Percentiles rank a stretch among this genome's conserved stretches.
phyloP scores from a whole-genome alignment of 2,797 vertebrate genomes.

The Peromyscus aztecus region DNA sequence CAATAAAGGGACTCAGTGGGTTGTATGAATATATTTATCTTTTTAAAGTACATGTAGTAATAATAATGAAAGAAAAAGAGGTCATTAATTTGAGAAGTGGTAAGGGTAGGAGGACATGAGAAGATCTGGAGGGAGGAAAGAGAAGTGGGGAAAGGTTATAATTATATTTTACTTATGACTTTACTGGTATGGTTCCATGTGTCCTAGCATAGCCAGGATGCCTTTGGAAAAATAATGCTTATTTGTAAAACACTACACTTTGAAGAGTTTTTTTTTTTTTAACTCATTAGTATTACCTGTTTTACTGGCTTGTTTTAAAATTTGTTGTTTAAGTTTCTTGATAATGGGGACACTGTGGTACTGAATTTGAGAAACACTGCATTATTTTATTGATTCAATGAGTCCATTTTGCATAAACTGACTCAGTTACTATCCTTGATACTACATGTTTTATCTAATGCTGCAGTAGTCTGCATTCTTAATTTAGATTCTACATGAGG shows the following conservation, averaged over 20 bases:
- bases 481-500: background rate
- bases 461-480: background rate
- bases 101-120: background rate
- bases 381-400: slow-evolving; percentile 45
- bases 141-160: background rate
- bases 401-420: background rate
- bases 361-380: too few relatives aligned
- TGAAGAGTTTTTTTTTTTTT: background rate
- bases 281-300: background rate
- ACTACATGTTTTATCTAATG: background rate
- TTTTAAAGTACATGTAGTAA: too few relatives aligned
- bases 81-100: background rate
- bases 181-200: slow-evolving; percentile 14
- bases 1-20: too few relatives aligned
- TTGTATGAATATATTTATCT: too few relatives aligned
- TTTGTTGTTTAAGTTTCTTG: background rate
- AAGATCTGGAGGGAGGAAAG: background rate
- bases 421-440: background rate
- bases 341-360: background rate
- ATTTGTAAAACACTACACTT: background rate
- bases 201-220: background rate
- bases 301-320: background rate
- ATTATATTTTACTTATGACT: background rate
- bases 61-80: too few relatives aligned
- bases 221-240: background rate